Evolutionary conservation across 2,797 vertebrate species (phyloP).

Genomic region (Enteromius thamalakanensis): DNA sequence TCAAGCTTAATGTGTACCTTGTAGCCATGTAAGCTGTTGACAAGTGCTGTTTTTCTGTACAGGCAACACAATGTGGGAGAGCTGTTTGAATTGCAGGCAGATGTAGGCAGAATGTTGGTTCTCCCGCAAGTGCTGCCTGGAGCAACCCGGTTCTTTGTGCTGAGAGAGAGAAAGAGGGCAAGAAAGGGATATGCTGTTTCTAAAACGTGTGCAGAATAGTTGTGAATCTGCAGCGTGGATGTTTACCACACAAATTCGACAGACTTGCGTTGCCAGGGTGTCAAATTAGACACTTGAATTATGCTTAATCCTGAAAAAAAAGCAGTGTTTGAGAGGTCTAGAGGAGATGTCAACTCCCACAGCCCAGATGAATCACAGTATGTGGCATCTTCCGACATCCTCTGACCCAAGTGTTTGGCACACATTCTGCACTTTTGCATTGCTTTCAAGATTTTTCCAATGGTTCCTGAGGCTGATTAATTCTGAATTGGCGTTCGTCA

Average conservation of each 20-base stretch:
- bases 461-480: neutral
- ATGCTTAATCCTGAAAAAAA: slow-evolving; percentile 40
- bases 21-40: slow-evolving; percentile 52
- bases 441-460: neutral
- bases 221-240: slow-evolving; percentile 2
- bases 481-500: neutral
- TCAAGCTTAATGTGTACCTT: slow-evolving; percentile 54
- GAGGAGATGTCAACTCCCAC: slow-evolving; percentile 47
- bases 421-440: slow-evolving; percentile 20
- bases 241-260: slow-evolving; percentile 7
- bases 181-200: slow-evolving; percentile 33
- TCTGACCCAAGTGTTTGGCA: slow-evolving; percentile 52
- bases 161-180: slow-evolving; percentile 27
- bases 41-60: slow-evolving; percentile 42
- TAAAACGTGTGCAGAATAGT: slow-evolving; percentile 39
- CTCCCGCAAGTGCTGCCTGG: slow-evolving; percentile 50
- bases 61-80: slow-evolving; percentile 53
- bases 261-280: neutral
- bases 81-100: slow-evolving; percentile 61
- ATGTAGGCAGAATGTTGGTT: slow-evolving; percentile 57
- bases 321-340: slow-evolving; percentile 22
- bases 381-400: slow-evolving; percentile 49
- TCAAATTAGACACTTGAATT: slow-evolving; percentile 29
- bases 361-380: slow-evolving; percentile 52
- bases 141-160: slow-evolving; percentile 55